Percentiles rank a stretch among this genome's conserved stretches.
Evolutionary conservation across 2,797 vertebrate genomes (phyloP).

Genomic region (Characodon lateralis): DNA sequence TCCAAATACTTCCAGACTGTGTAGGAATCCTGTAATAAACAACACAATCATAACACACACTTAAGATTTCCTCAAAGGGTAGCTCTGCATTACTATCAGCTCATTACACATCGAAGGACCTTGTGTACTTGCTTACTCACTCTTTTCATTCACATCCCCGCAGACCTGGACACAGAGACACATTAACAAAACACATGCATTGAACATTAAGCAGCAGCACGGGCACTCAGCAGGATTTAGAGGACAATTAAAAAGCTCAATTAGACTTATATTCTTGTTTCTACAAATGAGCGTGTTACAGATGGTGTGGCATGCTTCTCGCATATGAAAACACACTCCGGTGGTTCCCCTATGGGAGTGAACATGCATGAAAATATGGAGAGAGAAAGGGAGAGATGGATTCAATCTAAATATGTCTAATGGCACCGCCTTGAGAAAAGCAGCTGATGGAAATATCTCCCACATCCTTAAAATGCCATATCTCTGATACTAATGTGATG

Average conservation of each 20-base stretch:
- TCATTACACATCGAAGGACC: constrained; percentile 51
- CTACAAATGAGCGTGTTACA: constrained; percentile 63
- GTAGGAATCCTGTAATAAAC: constrained; percentile 13
- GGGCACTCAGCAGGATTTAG: constrained; percentile 73
- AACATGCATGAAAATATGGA: constrained; percentile 36
- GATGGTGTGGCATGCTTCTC: constrained; percentile 62
- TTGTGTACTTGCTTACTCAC: constrained; percentile 29
- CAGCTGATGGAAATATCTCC: constrained; percentile 45
- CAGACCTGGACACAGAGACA: constrained; percentile 35
- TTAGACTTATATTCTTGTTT: constrained; percentile 71
- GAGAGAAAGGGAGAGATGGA: constrained; percentile 29
- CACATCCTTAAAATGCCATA: constrained; percentile 45
- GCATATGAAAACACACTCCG: constrained; percentile 60
- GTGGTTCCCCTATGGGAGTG: constrained; percentile 52
- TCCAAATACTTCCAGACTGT: background rate
- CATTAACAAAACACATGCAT: constrained; percentile 17
- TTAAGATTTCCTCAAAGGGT: constrained; percentile 53
- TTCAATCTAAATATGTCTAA: constrained; percentile 64
- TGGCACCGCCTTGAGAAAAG: constrained; percentile 52
- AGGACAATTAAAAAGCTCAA: constrained; percentile 78
- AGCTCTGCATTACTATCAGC: constrained; percentile 55
- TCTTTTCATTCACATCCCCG: constrained; percentile 47
- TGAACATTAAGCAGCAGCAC: constrained; percentile 64
- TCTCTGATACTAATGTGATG: constrained; percentile 28
- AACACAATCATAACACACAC: constrained; percentile 24